Base-by-base conservation (phyloP, 2,113 vertebrate genomes). In the Eclectus roratus region DNA sequence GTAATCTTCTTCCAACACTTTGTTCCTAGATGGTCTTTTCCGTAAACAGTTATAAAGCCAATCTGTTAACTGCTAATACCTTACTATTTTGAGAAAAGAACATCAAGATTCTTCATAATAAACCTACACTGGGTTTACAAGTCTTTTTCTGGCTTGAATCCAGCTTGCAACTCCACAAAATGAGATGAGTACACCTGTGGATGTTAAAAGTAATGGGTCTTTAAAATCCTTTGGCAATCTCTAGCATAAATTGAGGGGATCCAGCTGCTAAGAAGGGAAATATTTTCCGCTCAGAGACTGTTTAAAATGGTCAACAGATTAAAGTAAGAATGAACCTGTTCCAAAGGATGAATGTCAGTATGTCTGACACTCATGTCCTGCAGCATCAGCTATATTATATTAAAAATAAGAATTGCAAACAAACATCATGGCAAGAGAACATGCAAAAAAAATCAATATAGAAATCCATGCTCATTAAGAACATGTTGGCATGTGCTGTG, bases 1-100 rank as follows among this genome's bases (percentile, higher is more conserved):
- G 18, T 43, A 87, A 88, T 72, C 24, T 41, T 24, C 58, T 85
- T 85, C 81, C 71, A 91, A 15, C 2, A 1, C 64, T 80, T 84
- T 71, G 80, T 78, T 97, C 85, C 77, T 81, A 92, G 77, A 93
- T 91, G 64, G 29, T 96, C 93, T 82, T 91, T 92, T 74, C 47
- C 82, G 77, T 86, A 96, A 96, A 93, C 2, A 13, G 69, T 72
- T 91, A 44, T 13, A 88, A 91, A 94, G 77, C 65, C 35, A 84
- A 81, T 72, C 88, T 84, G 47, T 80, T 81, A 88, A 84, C 69
- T 58, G 71, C 37, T 88, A 85, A 90, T 77, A 84, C 63, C 28
- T 46, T 78, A 35, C 71, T 81, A 94, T 95, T 93, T 96, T 90
- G 89, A 92, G 96, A 93, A 86, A 71, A 93, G 94, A 93, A 93